Evolutionary conservation across 2,888 invertebrate genomes (phyloP), one percentile per base, ranked within the genome.

Genomic region (Mythimna loreyi): DNA sequence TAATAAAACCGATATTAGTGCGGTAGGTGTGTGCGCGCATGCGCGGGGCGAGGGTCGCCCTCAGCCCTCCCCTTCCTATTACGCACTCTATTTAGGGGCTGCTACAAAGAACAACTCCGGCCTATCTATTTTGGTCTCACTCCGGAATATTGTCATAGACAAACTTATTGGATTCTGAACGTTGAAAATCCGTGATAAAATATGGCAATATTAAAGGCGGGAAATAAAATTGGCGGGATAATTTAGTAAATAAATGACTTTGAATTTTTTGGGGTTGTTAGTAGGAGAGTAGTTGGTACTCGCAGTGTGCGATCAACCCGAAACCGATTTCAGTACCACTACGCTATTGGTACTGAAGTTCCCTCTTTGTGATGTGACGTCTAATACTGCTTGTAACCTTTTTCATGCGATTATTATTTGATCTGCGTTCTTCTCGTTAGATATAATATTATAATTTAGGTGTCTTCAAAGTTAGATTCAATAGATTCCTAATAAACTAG

Each of bases 71-170:
- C 95, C 94, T 91, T 93, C 91, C 90, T 91, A 94, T 94, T 94
- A 94, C 94, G 93, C 93, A 94, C 95, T 95, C 93, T 94, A 94
- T 95, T 95, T 95, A 94, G 95, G 94, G 94, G 95, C 93, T 91
- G 94, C 90, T 93, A 93, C 94, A 94, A 93, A 93, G 94, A 94
- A 90, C 93, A 90, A 91, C 91, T 93, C 90, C 84, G 88, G 87
- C 91, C 92, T 92, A 92, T 95, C 95, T 95, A 95, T 95, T 95
- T 96, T 93, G 92, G 94, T 94, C 92, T 91, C 85, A 88, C 88
- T 90, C 89, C 87, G 89, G 93, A 92, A 94, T 94, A 94, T 93
- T 93, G 91, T 90, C 92, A 91, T 92, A 92, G 92, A 90, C 91
- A 90, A 93, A 91, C 85, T 91, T 93, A 93, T 93, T 93, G 91